Base-by-base conservation (phyloP, 2,888 invertebrate genomes). In the Nomada ruficornis region DNA sequence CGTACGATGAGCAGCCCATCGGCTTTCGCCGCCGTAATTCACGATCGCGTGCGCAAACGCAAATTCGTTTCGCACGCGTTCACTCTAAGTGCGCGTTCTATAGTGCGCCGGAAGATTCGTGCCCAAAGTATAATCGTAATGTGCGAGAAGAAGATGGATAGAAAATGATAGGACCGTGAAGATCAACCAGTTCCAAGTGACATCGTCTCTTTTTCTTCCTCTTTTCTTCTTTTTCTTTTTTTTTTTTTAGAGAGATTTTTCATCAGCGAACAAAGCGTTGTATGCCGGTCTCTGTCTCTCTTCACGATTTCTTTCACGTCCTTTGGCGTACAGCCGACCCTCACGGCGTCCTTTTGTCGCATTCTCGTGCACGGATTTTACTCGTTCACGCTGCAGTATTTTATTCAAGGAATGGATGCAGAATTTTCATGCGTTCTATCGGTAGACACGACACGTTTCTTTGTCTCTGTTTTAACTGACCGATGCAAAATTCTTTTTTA, bases 1-100 rank as follows among this genome's bases (percentile, higher is more conserved):
- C 77, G 84, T 80, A 74, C 60, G 82, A 77, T 84, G 72, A 81
- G 59, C 77, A 86, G 82, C 83, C 88, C 78, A 76, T 76, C 85
- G 88, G 89, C 86, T 90, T 90, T 90, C 89, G 89, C 89, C 89
- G 83, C 80, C 84, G 57, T 72, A 82, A 42, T 84, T 80, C 75
- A 70, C 62, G 54, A 77, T 69, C 59, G 67, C 67, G 68, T 44
- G 26, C 26, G 10, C 20, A 47, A 57, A 29, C 54, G 68, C 62
- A 57, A n/a, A 59, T 42, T 74, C 74, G 44, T 57, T 54, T 71
- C 59, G 72, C 26, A 77, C 52, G 64, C 54, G 50, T 62, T 59
- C 64, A 65, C 72, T 20, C 26, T 10, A 55, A 26, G 42, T 15
- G 63, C 73, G 68, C 18, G 68, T 65, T 9, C 13, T 60, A 23